phyloP scores from a whole-genome alignment of 30 jellyfish, hydroid and myxozoan species.

The Sanderia malayensis region DNA sequence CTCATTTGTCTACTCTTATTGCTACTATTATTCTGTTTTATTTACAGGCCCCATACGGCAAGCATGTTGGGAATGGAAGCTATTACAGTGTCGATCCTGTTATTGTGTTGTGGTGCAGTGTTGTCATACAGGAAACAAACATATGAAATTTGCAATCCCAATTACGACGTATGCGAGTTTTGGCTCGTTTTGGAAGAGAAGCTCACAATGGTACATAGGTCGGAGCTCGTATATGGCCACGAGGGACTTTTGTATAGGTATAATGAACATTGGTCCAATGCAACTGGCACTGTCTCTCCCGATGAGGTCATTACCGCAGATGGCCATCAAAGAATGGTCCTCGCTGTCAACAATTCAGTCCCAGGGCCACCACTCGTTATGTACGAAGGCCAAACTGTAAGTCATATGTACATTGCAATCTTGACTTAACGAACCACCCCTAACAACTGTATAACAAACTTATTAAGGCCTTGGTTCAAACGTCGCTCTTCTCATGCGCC shows the following conservation, averaged over 20 bases:
- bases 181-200: constrained; percentile 82
- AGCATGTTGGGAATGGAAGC: too few relatives aligned
- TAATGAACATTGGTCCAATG: constrained; percentile 82
- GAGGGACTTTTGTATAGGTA: constrained; percentile 62
- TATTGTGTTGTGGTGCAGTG: too few relatives aligned
- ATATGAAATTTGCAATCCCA: constrained; percentile 48
- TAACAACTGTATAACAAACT: too few relatives aligned
- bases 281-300: constrained; percentile 67
- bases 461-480: too few relatives aligned
- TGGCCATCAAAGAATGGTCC: constrained; percentile 87
- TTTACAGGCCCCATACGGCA: too few relatives aligned
- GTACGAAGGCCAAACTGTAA: constrained; percentile 88
- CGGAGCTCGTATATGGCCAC: constrained; percentile 89
- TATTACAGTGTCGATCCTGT: too few relatives aligned
- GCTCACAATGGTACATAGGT: constrained; percentile 82
- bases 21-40: too few relatives aligned
- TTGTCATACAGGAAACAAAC: too few relatives aligned
- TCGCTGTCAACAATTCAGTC: constrained; percentile 80
- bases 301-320: constrained; percentile 88
- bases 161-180: constrained; percentile 60
- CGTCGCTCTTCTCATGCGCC: too few relatives aligned
- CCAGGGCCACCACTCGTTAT: constrained; percentile 95
- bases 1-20: too few relatives aligned
- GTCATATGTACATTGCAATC: too few relatives aligned
- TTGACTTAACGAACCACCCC: too few relatives aligned